Conservation (phyloP, 2,888 invertebrate genomes). For the Blastobasis adustella region DNA sequence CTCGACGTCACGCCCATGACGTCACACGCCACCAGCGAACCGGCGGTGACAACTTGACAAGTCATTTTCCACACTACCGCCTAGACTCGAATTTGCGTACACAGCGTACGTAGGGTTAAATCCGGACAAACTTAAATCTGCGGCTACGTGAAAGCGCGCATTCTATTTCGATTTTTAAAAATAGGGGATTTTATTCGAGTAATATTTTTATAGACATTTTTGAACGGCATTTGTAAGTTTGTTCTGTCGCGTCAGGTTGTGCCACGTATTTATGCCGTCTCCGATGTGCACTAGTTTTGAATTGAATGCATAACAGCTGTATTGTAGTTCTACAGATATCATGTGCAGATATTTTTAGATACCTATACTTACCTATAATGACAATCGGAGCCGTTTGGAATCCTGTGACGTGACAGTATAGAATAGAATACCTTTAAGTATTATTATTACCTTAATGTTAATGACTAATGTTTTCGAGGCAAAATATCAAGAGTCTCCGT, state of each 20-base stretch:
- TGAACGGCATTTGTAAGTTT: conserved; percentile 9
- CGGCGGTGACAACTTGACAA: conserved; percentile 36
- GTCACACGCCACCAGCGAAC: conserved; percentile 2
- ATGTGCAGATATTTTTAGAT: too few relatives aligned
- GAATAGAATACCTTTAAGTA: too few relatives aligned
- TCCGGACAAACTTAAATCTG: conserved; percentile 14
- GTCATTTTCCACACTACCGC: conserved; percentile 63
- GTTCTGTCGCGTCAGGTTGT: conserved; percentile 15
- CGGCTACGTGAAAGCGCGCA: not conserved
- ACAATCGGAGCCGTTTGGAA: too few relatives aligned
- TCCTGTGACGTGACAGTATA: too few relatives aligned
- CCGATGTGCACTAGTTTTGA: conserved; percentile 22
- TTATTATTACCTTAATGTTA: too few relatives aligned
- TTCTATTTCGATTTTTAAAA: too few relatives aligned
- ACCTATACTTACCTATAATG: too few relatives aligned
- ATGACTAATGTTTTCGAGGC: too few relatives aligned
- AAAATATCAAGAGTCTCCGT: too few relatives aligned
- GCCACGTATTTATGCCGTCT: conserved; percentile 26
- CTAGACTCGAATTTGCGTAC: conserved; percentile 46
- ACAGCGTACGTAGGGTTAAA: conserved; percentile 28
- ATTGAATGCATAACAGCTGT: conserved; percentile 22
- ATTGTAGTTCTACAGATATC: not conserved
- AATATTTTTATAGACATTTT: too few relatives aligned
- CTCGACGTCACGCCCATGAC: conserved; percentile 4
- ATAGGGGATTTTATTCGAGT: too few relatives aligned